Evolutionary conservation across 2,888 invertebrate genomes (phyloP), one percentile per base, ranked within the genome.

Genomic region (Alitta virens): DNA sequence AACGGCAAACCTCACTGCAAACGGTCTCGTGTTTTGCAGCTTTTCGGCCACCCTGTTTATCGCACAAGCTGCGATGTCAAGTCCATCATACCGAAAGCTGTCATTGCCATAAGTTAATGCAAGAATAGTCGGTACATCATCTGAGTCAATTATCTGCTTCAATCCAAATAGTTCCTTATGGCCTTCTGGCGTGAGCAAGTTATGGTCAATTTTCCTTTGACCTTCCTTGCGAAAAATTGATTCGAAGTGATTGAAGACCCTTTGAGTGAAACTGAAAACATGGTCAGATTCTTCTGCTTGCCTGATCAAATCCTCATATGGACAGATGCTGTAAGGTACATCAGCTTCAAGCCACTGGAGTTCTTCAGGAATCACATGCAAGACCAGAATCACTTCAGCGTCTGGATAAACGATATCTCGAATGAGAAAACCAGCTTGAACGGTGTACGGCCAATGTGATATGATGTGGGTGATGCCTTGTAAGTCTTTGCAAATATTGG

Each of bases 221-320:
- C 66, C 66, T 2, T 63, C 43, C 53, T 70, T 67, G 12, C 67
- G 49, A 56, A 70, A 70, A 54, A 64, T 63, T 23, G 67, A 64
- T 24, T 63, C 54, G 63, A 59, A 68, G 64, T 64, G 63, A 53
- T 64, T 64, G 63, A 68, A 68, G 2, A 65, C 52, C 56, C 63
- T 68, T 25, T 63, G 63, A 5, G 70, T 70, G 33, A 69, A 63
- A 9, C 68, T 66, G 33, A 69, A 70, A 5, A 70, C 70, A 16
- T 65, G 63, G 23, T 68, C 63, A 2, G 66, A 64, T 25, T 33
- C 24, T 49, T 68, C 63, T 3, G 64, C 68, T n/a, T 62, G 40
- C 5, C 38, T 46, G 14, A 68, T 65, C 5, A 65, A 58, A 12
- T 65, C 60, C 16, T 24, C 33, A 53, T 67, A 63, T 1, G 50